phyloP scores from a whole-genome alignment of 35 echinoderm and acorn worm genomes.

The Apostichopus japonicus region DNA sequence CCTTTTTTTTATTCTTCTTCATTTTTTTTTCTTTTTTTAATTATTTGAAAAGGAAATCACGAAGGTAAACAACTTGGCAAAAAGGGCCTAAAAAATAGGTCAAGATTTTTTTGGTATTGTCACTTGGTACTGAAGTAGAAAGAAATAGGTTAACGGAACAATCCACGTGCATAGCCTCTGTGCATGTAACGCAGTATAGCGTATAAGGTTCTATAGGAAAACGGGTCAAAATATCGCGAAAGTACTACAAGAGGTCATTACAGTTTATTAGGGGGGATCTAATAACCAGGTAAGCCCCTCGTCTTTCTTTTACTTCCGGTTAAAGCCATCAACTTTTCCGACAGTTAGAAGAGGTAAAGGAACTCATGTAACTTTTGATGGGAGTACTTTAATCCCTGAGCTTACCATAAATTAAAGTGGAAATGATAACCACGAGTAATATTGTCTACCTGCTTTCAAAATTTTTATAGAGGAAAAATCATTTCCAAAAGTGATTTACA shows the following conservation, averaged over 20 bases:
- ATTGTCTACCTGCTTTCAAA: neutral
- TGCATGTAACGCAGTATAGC: too few relatives aligned
- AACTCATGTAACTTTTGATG: neutral
- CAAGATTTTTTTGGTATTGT: conserved; percentile 6
- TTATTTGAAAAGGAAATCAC: conserved; percentile 39
- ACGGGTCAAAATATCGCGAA: neutral
- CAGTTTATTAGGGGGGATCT: conserved; percentile 1
- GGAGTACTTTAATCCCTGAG: neutral
- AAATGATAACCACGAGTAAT: neutral
- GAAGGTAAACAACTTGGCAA: conserved; percentile 22
- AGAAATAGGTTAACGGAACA: conserved; percentile 36
- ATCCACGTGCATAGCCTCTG: neutral
- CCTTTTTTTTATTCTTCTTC: neutral
- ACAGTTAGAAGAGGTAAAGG: neutral
- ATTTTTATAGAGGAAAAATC: neutral
- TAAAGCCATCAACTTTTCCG: neutral
- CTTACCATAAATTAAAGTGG: neutral
- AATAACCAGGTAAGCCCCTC: neutral
- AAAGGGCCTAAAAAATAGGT: conserved; percentile 16
- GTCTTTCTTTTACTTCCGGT: neutral
- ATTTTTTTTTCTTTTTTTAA: too few relatives aligned
- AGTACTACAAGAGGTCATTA: conserved; percentile 22
- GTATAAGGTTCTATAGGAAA: too few relatives aligned
- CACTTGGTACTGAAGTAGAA: neutral
- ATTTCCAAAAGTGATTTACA: neutral